These are phyloP conservation scores for Mus caroli DNA, from an alignment of 2,797 vertebrate species.

Conservation along the genomic window DNA sequence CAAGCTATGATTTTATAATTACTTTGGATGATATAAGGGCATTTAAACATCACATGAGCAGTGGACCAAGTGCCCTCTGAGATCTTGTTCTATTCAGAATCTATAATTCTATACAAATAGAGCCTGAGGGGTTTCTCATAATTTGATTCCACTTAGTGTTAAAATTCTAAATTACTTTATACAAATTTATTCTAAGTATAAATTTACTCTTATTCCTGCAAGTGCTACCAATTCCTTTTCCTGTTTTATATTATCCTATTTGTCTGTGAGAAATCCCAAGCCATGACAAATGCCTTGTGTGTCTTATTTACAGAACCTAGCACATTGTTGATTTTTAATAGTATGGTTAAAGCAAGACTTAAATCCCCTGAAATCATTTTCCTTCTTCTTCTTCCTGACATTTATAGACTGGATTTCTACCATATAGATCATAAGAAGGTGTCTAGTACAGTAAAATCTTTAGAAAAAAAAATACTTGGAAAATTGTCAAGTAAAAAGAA, in stretches of 20 bases:
- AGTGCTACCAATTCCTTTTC: neutral
- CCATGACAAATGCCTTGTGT: neutral
- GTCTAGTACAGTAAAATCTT: neutral
- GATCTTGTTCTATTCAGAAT: neutral
- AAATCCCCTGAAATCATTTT: neutral
- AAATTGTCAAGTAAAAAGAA: neutral
- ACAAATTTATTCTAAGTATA: slow-evolving; percentile 37
- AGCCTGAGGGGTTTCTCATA: neutral
- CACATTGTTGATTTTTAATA: neutral
- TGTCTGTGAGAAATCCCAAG: neutral
- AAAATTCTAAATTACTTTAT: slow-evolving; percentile 53
- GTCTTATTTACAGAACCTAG: neutral
- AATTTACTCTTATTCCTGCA: neutral
- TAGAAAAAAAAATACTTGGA: neutral
- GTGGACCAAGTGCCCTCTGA: neutral
- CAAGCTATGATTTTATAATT: slow-evolving; percentile 27
- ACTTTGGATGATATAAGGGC: neutral
- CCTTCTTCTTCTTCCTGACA: neutral
- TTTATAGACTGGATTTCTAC: neutral
- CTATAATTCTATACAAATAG: slow-evolving; percentile 1
- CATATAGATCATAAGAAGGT: neutral
- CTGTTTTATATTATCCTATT: neutral
- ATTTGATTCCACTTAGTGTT: slow-evolving; percentile 28
- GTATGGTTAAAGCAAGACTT: neutral
- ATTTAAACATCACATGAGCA: slow-evolving; percentile 11